Evolutionary conservation across 1,140 invertebrate genomes (phyloP), one percentile per base, ranked within the genome.

Genomic region (Papilio xuthus): DNA sequence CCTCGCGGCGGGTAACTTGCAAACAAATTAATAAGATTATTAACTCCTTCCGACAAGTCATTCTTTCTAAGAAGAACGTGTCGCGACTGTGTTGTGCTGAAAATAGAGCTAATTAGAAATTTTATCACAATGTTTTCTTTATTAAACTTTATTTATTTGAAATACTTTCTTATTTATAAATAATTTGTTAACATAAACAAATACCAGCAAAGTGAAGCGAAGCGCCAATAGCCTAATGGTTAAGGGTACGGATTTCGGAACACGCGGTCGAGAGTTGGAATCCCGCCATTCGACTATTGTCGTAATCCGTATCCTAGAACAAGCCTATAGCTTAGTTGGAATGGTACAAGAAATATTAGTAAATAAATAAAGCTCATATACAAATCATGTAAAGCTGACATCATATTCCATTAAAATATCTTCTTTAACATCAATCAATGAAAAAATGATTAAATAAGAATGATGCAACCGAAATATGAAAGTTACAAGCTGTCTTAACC

Each of bases 1-100:
- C 84, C 84, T 88, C 84, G 83, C 88, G 81, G 88, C 89, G 86
- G 85, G 86, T 88, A 88, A 87, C 87, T 82, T 78, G 83, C 83
- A 74, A 90, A 89, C 89, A 90, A 91, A 92, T 92, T 92, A 92
- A 90, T 89, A 90, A 93, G 88, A 92, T 93, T 93, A 93, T 94
- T 92, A 92, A 94, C 90, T 92, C 88, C 86, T 88, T 92, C 88
- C 89, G 90, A 92, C 91, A 91, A 91, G 86, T 91, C 90, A 92
- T 92, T 92, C 90, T 90, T 92, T 92, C 81, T 81, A 53, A 73
- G 72, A 72, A 37, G 74, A 60, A 41, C 74, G 32, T 32, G 41
- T 73, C 41, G 20, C 20, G 41, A 13, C 13, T 73, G 42, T 73
- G 41, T 42, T 18, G 32, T 9, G 12, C n/a, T 71, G 6, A 70